A percentile compares a stretch with the other conserved stretches of the same genome.
Conservation (phyloP, 2,797 vertebrate genomes). For the Gymnoscopelus braueri region DNA sequence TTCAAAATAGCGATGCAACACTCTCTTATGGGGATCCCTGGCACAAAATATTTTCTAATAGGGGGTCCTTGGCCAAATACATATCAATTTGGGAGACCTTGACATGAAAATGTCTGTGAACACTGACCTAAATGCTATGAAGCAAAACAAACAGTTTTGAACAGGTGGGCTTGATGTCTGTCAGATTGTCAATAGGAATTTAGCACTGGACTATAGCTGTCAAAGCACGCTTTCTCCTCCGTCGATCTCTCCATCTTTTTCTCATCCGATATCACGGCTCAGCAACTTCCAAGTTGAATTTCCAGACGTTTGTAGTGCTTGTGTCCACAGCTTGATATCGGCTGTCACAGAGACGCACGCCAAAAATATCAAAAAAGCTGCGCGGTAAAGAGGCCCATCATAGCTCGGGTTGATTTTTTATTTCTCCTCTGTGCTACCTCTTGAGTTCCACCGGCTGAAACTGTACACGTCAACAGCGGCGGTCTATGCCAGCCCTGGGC, state of each 20-base stretch:
- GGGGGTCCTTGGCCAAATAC: too few relatives aligned
- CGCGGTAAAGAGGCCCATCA: slow-evolving; percentile 38
- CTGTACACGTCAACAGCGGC: slow-evolving; percentile 39
- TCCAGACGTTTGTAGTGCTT: not conserved
- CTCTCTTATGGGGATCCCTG: too few relatives aligned
- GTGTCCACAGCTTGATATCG: slow-evolving; percentile 7
- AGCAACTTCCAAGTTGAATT: not conserved
- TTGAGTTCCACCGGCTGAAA: slow-evolving; percentile 38
- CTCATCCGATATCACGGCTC: slow-evolving; percentile 21
- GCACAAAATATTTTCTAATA: too few relatives aligned
- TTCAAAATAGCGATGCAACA: too few relatives aligned
- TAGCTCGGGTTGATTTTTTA: slow-evolving; percentile 5
- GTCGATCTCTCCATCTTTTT: slow-evolving; percentile 36
- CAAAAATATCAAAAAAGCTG: slow-evolving; percentile 42
- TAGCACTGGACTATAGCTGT: slow-evolving; percentile 37
- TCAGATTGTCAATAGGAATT: slow-evolving; percentile 38
- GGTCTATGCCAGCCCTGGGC: slow-evolving; percentile 12
- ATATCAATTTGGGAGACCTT: too few relatives aligned
- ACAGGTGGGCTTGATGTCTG: slow-evolving; percentile 3
- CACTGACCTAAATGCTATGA: too few relatives aligned
- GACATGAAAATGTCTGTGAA: too few relatives aligned
- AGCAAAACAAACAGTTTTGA: not conserved
- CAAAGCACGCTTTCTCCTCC: slow-evolving; percentile 31
- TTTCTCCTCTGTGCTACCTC: slow-evolving; percentile 26
- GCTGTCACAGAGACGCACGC: slow-evolving; percentile 32